Evolutionary conservation across 1,140 invertebrate species (phyloP).

Genomic region (Hypothenemus hampei): DNA sequence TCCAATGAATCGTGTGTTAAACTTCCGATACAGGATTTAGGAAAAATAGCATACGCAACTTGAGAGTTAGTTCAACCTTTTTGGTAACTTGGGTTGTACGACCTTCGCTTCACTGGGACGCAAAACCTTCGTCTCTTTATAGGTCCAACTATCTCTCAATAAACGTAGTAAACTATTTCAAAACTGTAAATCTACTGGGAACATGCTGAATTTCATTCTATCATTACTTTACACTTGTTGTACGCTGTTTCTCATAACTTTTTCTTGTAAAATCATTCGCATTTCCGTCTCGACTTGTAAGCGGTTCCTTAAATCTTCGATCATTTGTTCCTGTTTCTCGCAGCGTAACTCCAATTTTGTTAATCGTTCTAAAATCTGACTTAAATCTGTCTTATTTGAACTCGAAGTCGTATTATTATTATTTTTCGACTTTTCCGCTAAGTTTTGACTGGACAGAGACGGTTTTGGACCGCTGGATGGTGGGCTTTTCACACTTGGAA

Average conservation of each 20-base stretch:
- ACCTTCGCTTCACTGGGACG: no score
- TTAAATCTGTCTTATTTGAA: constrained; percentile 41
- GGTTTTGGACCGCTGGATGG: neutral
- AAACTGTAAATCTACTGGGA: neutral
- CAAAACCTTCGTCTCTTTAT: neutral
- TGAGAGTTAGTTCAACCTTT: no score
- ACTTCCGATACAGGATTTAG: no score
- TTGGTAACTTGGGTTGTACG: no score
- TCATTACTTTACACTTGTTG: constrained; percentile 28
- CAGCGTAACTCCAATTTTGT: constrained; percentile 55
- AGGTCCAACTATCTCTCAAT: neutral
- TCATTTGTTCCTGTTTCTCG: constrained; percentile 53
- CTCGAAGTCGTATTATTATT: neutral
- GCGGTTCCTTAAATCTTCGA: constrained; percentile 53
- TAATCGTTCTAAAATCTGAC: constrained; percentile 48
- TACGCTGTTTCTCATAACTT: constrained; percentile 43
- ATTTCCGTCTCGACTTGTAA: constrained; percentile 54
- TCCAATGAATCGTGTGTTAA: no score
- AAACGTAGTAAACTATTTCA: neutral
- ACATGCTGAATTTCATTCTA: neutral
- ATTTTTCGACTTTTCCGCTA: neutral
- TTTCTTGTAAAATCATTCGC: constrained; percentile 52
- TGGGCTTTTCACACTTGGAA: no score
- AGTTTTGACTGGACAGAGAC: neutral
- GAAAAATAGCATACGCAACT: no score